Percentiles rank a stretch among this genome's conserved stretches.
These are phyloP conservation scores for Tragopan temminckii DNA, from an alignment of 2,797 vertebrate species.

Conservation along the genomic window DNA sequence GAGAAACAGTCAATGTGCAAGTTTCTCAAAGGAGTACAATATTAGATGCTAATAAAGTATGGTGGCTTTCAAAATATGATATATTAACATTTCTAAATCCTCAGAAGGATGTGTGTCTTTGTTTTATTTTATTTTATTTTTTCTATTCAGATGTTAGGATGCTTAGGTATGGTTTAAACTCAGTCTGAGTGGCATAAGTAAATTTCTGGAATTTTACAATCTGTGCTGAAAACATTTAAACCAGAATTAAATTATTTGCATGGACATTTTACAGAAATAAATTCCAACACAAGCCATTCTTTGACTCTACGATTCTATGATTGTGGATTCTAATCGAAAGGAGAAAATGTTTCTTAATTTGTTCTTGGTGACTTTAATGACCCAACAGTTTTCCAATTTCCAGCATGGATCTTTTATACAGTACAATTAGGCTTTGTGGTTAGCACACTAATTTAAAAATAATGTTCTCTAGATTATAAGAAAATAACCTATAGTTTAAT, in stretches of 20 bases:
- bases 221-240: constrained; percentile 40
- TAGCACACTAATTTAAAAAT: constrained; percentile 60
- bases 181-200: background rate
- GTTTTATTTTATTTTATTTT: background rate
- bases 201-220: background rate
- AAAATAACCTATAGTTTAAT: constrained; percentile 28
- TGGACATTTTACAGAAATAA: constrained; percentile 48
- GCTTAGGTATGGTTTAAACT: background rate
- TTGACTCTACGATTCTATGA: background rate
- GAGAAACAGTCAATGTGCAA: background rate
- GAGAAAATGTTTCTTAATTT: constrained; percentile 23
- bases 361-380: constrained; percentile 47
- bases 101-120: background rate
- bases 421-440: constrained; percentile 9
- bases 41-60: background rate
- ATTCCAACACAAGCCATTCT: background rate
- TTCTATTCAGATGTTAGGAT: background rate
- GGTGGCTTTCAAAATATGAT: background rate
- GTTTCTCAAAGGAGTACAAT: background rate
- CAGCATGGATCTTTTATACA: constrained; percentile 27
- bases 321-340: constrained; percentile 33
- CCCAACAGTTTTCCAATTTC: constrained; percentile 37
- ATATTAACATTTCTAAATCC: background rate
- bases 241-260: constrained; percentile 49
- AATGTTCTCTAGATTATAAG: constrained; percentile 12